Conservation (phyloP, 2,888 invertebrate genomes). For the Baccha elongata region DNA sequence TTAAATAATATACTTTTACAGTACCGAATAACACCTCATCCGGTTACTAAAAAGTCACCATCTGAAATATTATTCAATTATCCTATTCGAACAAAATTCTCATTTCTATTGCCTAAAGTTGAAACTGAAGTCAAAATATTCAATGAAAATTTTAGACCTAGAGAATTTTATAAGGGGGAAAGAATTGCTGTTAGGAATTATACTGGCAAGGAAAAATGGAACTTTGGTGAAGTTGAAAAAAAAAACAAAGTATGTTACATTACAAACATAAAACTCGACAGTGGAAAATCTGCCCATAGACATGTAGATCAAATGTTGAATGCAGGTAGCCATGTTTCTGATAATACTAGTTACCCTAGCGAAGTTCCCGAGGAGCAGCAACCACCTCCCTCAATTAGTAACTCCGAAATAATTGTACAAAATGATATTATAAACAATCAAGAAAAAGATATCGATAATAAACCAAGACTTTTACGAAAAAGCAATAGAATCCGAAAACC, state of each 20-base stretch:
- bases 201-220: constrained; percentile 27
- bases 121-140: not conserved
- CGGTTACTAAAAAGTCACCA: constrained; percentile 6
- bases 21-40: constrained; percentile 2
- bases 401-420: too few species aligned
- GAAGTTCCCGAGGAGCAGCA: constrained; percentile 15
- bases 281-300: constrained; percentile 1
- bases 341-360: not conserved
- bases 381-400: too few species aligned
- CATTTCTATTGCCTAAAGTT: constrained; percentile 20
- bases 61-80: constrained; percentile 22
- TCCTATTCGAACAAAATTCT: constrained; percentile 19
- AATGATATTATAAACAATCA: too few species aligned
- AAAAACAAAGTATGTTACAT: constrained; percentile 4
- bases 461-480: too few species aligned
- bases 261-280: constrained; percentile 24
- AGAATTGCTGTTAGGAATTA: constrained; percentile 6
- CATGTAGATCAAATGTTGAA: constrained; percentile 21
- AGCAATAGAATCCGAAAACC: too few species aligned
- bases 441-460: too few species aligned
- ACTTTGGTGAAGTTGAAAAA: constrained; percentile 25
- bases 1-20: constrained; percentile 5
- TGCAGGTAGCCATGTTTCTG: constrained; percentile 14
- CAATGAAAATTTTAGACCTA: not conserved
- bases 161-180: not conserved